Evolutionary conservation across 2,113 vertebrate species (phyloP).

Genomic region (Syngnathus typhle): DNA sequence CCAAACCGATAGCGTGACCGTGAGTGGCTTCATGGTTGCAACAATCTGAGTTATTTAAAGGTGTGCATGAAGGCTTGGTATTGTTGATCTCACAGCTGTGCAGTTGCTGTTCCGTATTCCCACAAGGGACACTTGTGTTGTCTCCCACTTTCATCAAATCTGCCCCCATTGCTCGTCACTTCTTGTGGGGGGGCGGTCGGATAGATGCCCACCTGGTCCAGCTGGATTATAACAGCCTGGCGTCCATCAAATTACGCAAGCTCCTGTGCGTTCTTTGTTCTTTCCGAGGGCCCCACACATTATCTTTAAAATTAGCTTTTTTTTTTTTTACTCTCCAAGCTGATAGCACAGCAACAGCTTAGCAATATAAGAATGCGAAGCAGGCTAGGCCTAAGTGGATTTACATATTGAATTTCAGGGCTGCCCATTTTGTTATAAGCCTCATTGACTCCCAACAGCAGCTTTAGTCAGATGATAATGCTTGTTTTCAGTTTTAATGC

Average conservation of each 20-base stretch:
- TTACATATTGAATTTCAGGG: conserved; percentile 74
- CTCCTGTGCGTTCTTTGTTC: conserved; percentile 16
- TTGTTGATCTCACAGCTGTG: conserved; percentile 41
- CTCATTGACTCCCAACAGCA: conserved; percentile 60
- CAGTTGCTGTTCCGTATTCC: conserved; percentile 44
- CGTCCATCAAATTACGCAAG: conserved; percentile 24
- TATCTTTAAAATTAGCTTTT: conserved; percentile 38
- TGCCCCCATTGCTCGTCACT: conserved; percentile 32
- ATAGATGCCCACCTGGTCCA: conserved; percentile 53
- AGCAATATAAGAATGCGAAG: conserved; percentile 47
- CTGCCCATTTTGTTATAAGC: conserved; percentile 60
- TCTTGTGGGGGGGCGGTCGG: conserved; percentile 44
- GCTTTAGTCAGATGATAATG: conserved; percentile 69
- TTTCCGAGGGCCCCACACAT: conserved; percentile 25
- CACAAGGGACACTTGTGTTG: conserved; percentile 52
- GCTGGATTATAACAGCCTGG: conserved; percentile 33
- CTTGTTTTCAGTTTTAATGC: conserved; percentile 70
- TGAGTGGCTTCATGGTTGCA: conserved; percentile 15
- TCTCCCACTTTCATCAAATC: conserved; percentile 59
- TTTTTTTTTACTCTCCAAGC: conserved; percentile 28
- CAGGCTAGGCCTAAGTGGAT: conserved; percentile 72
- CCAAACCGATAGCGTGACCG: conserved; percentile 8
- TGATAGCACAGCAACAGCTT: conserved; percentile 43
- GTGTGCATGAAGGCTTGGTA: conserved; percentile 21
- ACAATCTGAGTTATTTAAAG: conserved; percentile 41